phyloP scores from a whole-genome alignment of 2,888 invertebrate species.

The Rotaria magnacalcarata region DNA sequence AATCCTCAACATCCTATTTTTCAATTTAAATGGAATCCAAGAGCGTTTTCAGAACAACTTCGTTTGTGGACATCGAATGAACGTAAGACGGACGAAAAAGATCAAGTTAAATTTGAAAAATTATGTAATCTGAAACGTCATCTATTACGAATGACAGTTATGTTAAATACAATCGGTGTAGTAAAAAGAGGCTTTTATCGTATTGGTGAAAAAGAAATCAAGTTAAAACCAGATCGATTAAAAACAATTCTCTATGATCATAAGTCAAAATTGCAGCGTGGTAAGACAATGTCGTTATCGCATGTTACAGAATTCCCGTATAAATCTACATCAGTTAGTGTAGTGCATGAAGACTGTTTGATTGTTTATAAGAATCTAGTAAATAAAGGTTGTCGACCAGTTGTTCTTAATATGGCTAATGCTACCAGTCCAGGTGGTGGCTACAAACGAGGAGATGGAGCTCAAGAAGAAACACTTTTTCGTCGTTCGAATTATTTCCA shows the following conservation, averaged over 20 bases:
- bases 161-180: constrained; percentile 25
- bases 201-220: not conserved
- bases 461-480: constrained; percentile 27
- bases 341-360: not conserved
- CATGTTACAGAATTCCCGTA: not conserved
- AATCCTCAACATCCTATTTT: constrained; percentile 1
- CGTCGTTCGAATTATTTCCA: constrained; percentile 23
- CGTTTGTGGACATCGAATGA: not conserved
- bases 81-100: not conserved
- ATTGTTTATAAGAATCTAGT: not conserved
- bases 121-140: constrained; percentile 10
- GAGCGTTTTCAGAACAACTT: not conserved
- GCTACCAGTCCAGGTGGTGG: not conserved
- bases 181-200: not conserved
- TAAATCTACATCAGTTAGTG: not conserved
- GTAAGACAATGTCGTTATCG: not conserved
- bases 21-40: not conserved
- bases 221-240: not conserved
- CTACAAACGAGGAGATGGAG: constrained; percentile 5
- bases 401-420: constrained; percentile 17
- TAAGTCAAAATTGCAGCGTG: not conserved
- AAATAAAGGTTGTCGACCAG: not conserved
- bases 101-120: not conserved
- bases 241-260: constrained; percentile 23
- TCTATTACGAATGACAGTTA: constrained; percentile 33